Evolutionary conservation across 2,797 vertebrate species (phyloP), one percentile per base, ranked within the genome.

Genomic region (Danio jaintianensis): DNA sequence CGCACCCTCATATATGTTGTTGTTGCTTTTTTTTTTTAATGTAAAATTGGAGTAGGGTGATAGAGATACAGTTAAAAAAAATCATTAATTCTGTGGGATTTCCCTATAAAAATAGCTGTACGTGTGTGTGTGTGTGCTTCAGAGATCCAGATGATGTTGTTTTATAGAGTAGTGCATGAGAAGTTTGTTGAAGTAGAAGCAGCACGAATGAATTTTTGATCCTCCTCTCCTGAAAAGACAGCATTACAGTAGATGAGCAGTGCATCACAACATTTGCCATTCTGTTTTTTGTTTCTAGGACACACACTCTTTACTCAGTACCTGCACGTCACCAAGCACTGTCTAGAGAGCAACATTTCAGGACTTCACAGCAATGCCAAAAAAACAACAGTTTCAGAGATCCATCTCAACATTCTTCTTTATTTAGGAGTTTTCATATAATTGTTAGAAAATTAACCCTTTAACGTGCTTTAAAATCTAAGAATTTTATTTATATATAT

Each of bases 201-300:
- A 29, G 29, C 29, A 29, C 29, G 29, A 29, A 88, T 88, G 77
- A 88, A 86, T 87, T 75, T 88, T 88, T 88, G 56, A 87, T 85
- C 81, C 36, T 56, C 58, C 78, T 79, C 58, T 67, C 77, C 67
- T 6, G 48, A 71, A 47, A 55, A 63, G 38, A 69, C 38, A 56
- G 71, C 77, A 76, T 82, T 85, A 84, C 79, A 73, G 55, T 74
- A 70, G 81, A 85, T 81, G 82, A 78, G 67, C 78, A 61, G 83
- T 18, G 55, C 45, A 56, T 50, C 42, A 45, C 58, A 79, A 40
- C 81, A 82, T 88, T 83, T 87, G 75, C 42, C 61, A 86, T 80
- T 86, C 86, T 74, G 79, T 86, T 86, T 87, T 78, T 84, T 83
- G 76, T 84, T 85, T 85, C 81, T 83, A 79, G 82, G 82, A 85